Evolutionary conservation across 2,888 invertebrate species (phyloP).

Genomic region (Hypomecis punctinalis): DNA sequence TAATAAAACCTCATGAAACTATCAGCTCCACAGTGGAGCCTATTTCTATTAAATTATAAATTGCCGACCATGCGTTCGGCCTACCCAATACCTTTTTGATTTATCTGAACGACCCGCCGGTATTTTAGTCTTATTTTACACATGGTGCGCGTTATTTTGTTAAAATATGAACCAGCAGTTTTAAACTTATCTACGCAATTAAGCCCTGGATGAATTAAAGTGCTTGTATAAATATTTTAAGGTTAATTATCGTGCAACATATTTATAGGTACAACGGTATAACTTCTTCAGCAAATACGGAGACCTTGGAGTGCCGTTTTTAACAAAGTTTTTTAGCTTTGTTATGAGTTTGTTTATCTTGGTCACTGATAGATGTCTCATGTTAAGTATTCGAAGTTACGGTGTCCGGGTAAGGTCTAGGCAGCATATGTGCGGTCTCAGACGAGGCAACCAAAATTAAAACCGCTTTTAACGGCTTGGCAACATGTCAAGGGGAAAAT

Average conservation of each 20-base stretch:
- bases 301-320: not conserved
- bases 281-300: not conserved
- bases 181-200: slow-evolving; percentile 23
- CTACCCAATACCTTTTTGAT: slow-evolving; percentile 46
- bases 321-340: not conserved
- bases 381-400: too few relatives aligned
- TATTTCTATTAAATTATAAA: slow-evolving; percentile 49
- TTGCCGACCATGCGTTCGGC: slow-evolving; percentile 43
- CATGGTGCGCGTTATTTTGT: slow-evolving; percentile 36
- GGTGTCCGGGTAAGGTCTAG: too few relatives aligned
- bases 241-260: not conserved
- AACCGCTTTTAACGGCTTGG: too few relatives aligned
- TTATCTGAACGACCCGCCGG: slow-evolving; percentile 41
- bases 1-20: slow-evolving; percentile 44
- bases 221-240: not conserved
- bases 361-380: too few relatives aligned
- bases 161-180: slow-evolving; percentile 34
- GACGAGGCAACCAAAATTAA: too few relatives aligned
- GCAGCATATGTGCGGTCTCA: too few relatives aligned
- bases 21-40: slow-evolving; percentile 37
- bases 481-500: too few relatives aligned
- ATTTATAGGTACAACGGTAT: not conserved
- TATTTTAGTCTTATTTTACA: slow-evolving; percentile 43
- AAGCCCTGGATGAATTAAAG: not conserved
- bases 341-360: too few relatives aligned